Base-by-base conservation (phyloP, 1,140 invertebrate species). In the Nilaparvata lugens region DNA sequence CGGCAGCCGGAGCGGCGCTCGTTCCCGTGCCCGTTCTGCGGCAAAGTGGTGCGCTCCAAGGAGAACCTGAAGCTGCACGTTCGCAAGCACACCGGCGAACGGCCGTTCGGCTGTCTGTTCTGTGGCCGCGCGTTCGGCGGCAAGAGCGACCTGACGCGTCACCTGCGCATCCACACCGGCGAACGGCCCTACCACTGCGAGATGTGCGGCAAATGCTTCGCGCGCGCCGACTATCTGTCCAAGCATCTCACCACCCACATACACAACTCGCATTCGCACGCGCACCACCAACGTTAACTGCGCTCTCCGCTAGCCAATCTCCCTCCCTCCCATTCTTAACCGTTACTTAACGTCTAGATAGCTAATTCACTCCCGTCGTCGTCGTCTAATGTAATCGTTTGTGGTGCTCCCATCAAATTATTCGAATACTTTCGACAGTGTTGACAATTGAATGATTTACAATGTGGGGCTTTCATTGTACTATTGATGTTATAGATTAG, bases 181-280 rank as follows among this genome's bases (percentile, higher is more conserved):
- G 87, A 91, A 71, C 80, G 88, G 67, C 92, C 87, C 48, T 95
- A 87, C 73, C 91, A 90, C 69, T 93, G 90, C 74, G 89, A 93
- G 73, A 88, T 89, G 72, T 93, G 91, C 74, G 89, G 89, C 64
- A 93, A 93, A 71, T 91, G 89, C 71, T 93, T 93, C 75, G 90
- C 89, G 9, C 75, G 90, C 7, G 90, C 89, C 25, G 90, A 93
- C 70, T 93, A 93, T 68, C 81, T 93, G n/a, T 91, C 89, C 62
- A 93, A 93, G 74, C 90, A 93, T 73, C 79, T 93, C 59, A 92
- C 89, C 55, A 93, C 90, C 4, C 90, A 93, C 75, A 87, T 91
- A 61, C 88, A 91, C 74, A 60, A 60, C 52, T 60, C 59, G 23
- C 59, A 60, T 35, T 9, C 23, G 5, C 51, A 52, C 23, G 7